Base-by-base conservation (phyloP, 2,888 invertebrate species). In the Philopedon plagiatum region DNA sequence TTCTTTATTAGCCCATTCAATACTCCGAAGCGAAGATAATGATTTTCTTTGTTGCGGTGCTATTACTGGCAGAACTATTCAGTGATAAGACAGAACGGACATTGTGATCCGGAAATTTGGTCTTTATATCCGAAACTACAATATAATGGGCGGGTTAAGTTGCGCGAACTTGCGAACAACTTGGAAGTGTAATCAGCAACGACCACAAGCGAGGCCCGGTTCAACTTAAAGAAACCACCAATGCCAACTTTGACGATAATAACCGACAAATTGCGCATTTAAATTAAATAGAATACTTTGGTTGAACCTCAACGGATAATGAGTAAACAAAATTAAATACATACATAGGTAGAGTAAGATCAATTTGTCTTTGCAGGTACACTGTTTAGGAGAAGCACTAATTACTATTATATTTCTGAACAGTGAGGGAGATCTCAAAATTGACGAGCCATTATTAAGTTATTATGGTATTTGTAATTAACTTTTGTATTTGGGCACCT, bases 211-310 rank as follows among this genome's bases (percentile, higher is more conserved):
- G 39, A 34, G 51, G 34, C 34, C 21, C 37, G 39, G 34, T 23
- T 41, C 18, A 18, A 44, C 44, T 29, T 44, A 37, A 56, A 34
- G 57, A 46, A 65, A 65, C 57, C 64, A 29, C 64, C 39, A 37
- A 13, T 49, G 34, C 65, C 32, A 67, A 60, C 60, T 67, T 67
- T 37, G 49, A 66, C 44, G 46, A 66, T 66, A 60, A 58, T 67
- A 67, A 58, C 51, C 57, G 49, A 60, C 67, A 67, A 67, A 67
- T 67, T 49, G 44, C 49, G 26, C 49, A 49, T 67, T 51, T 34
- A n/a, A 57, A 34, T 49, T 58, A 13, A 54, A 54, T 15, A 29
- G 29, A 29, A 29, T 54, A 18, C 5, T 13, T 9, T 39, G 34
- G 19, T n/a, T 29, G 23, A 26, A 19, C 19, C 19, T 32, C 62